Base-by-base conservation (phyloP, 2,113 vertebrate genomes). In the Ancistrus triradiatus region DNA sequence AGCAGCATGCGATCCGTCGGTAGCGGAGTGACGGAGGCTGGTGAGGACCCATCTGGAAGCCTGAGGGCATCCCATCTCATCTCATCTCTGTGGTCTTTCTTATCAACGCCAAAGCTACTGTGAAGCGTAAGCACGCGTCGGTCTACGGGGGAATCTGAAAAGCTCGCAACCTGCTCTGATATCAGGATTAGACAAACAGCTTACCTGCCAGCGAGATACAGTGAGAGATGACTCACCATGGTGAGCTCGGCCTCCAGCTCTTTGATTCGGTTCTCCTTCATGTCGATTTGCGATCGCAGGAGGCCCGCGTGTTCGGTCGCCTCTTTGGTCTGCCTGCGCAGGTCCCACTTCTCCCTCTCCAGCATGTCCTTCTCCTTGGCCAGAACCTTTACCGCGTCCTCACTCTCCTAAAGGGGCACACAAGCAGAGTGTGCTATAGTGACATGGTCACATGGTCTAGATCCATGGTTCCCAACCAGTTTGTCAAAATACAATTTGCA, bases 181-280 rank as follows among this genome's bases (percentile, higher is more conserved):
- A 5, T 6, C 14, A 15, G n/a, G 38, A 42, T 42, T 4, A 38
- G 13, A 38, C 5, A 42, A 5, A 13, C 14, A 42, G 13, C 38
- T n/a, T 4, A 15, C 4, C 13, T 42, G 38, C 2, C 13, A 42
- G 1, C n/a, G 38, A n/a, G 2, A 15, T n/a, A 3, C 35, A 4
- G 38, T n/a, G 2, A 13, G n/a, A 42, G n/a, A 1, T 18, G 24
- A 40, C 43, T 68, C 80, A 94, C 92, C 91, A 93, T 94, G 76
- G 91, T 87, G 72, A 94, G 78, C 80, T 94, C 92, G 0, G 92
- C 92, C 78, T 94, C 92, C 75, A 94, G 88, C 77, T 94, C 92
- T 84, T 93, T 94, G 85, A 92, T 92, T 37, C 91, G 82, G 84
- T 93, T 93, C 82, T 94, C 92, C 69, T 92, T 92, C 71, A 92